phyloP scores from a whole-genome alignment of 1,140 invertebrate species.

The Drosophila murphyi region DNA sequence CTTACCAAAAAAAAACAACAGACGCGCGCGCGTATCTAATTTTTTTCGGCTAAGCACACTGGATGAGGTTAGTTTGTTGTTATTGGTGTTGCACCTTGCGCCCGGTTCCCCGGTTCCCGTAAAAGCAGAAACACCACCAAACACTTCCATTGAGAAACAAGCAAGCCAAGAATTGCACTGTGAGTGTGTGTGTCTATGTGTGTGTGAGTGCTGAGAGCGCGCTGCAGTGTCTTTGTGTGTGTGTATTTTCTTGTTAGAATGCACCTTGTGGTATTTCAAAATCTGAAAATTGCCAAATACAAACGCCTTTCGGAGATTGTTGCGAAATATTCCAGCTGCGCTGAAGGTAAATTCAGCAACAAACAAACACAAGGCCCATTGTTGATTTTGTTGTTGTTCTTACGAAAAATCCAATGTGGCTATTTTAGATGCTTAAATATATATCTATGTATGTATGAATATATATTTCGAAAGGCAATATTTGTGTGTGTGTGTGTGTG shows the following conservation, averaged over 20 bases:
- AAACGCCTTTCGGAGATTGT: constrained; percentile 69
- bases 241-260: constrained; percentile 70
- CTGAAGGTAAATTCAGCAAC: constrained; percentile 68
- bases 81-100: constrained; percentile 65
- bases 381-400: constrained; percentile 38
- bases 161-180: constrained; percentile 67
- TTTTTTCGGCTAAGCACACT: constrained; percentile 37
- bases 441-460: constrained; percentile 32
- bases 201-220: constrained; percentile 36
- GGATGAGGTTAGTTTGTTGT: constrained; percentile 46
- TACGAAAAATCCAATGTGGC: constrained; percentile 55
- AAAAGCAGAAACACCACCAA: constrained; percentile 28
- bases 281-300: constrained; percentile 81
- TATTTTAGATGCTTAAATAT: constrained; percentile 66
- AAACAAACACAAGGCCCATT: constrained; percentile 52
- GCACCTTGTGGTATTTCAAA: constrained; percentile 82
- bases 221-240: constrained; percentile 29
- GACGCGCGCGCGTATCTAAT: constrained; percentile 16
- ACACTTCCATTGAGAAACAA: constrained; percentile 69
- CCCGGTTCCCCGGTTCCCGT: constrained; percentile 29
- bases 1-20: constrained; percentile 1
- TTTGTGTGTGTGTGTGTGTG: constrained; percentile 49
- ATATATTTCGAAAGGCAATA: constrained; percentile 46
- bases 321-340: constrained; percentile 81
- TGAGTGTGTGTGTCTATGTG: constrained; percentile 39